A percentile compares a stretch with the other conserved stretches of the same genome.
phyloP scores from a whole-genome alignment of 2,797 vertebrate species.

The Myoxocephalus aenaeus region DNA sequence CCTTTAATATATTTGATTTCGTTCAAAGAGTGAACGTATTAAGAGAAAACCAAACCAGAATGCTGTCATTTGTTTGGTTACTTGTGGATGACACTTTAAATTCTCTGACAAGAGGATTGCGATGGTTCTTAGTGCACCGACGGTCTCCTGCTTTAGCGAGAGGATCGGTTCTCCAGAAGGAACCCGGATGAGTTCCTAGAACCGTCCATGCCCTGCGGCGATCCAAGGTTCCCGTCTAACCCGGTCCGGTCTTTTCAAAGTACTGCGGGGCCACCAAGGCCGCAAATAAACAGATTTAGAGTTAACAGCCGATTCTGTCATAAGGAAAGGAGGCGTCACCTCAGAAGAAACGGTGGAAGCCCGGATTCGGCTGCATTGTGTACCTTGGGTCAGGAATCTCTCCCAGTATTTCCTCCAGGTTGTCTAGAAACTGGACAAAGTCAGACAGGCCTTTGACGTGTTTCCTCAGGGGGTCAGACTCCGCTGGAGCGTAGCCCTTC shows the following conservation, averaged over 20 bases:
- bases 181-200: constrained; percentile 30
- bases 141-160: constrained; percentile 17
- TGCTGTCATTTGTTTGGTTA: neutral
- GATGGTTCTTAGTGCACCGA: neutral
- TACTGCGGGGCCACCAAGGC: neutral
- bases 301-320: constrained; percentile 1
- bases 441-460: constrained; percentile 90
- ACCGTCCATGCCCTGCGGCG: neutral
- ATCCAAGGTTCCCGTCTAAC: neutral
- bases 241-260: neutral
- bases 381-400: constrained; percentile 92
- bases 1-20: neutral
- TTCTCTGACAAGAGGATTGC: neutral
- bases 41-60: neutral
- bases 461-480: constrained; percentile 89
- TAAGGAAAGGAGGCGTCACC: neutral
- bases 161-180: constrained; percentile 12
- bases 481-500: constrained; percentile 89
- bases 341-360: constrained; percentile 35
- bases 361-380: constrained; percentile 40
- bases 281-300: neutral
- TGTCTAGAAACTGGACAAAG: constrained; percentile 92
- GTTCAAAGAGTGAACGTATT: neutral
- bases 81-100: neutral
- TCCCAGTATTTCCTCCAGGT: constrained; percentile 92